Percentiles rank a stretch among this genome's conserved stretches.
These are phyloP conservation scores for Stenoptilia bipunctidactyla DNA, from an alignment of 2,888 invertebrate species.

Conservation along the genomic window DNA sequence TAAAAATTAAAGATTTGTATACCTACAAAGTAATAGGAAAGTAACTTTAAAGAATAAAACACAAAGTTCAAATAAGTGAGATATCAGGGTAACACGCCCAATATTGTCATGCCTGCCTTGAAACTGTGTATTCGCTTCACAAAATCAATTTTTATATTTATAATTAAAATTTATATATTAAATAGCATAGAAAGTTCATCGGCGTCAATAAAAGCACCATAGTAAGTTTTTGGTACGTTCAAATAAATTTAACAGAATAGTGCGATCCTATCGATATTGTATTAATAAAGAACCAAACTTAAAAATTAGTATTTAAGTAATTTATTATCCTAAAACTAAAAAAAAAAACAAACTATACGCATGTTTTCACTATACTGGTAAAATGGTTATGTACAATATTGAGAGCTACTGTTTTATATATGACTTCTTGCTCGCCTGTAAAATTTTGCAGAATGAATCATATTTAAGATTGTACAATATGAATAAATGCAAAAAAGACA, in stretches of 20 bases:
- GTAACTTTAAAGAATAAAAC: too few relatives aligned
- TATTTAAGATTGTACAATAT: slow-evolving; percentile 72
- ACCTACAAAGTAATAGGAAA: too few relatives aligned
- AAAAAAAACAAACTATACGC: slow-evolving; percentile 65
- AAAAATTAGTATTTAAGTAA: slow-evolving; percentile 70
- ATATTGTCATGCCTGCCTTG: slow-evolving; percentile 53
- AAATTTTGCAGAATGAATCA: slow-evolving; percentile 72
- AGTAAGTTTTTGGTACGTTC: slow-evolving; percentile 60
- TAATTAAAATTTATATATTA: slow-evolving; percentile 38
- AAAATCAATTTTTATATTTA: slow-evolving; percentile 49
- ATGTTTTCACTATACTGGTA: slow-evolving; percentile 73
- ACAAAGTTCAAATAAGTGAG: too few relatives aligned
- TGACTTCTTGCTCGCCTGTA: slow-evolving; percentile 73
- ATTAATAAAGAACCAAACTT: slow-evolving; percentile 73
- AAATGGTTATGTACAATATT: slow-evolving; percentile 71
- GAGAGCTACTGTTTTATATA: slow-evolving; percentile 72
- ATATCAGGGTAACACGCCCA: slow-evolving; percentile 19
- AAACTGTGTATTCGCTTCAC: slow-evolving; percentile 57
- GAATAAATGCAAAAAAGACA: slow-evolving; percentile 72
- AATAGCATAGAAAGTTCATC: slow-evolving; percentile 67
- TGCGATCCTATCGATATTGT: slow-evolving; percentile 70
- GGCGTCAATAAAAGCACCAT: slow-evolving; percentile 61
- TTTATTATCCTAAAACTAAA: slow-evolving; percentile 71
- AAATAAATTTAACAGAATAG: slow-evolving; percentile 63
- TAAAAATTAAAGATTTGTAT: too few relatives aligned